phyloP scores from a whole-genome alignment of 2,797 vertebrate species.

The Manis crassicaudata region DNA sequence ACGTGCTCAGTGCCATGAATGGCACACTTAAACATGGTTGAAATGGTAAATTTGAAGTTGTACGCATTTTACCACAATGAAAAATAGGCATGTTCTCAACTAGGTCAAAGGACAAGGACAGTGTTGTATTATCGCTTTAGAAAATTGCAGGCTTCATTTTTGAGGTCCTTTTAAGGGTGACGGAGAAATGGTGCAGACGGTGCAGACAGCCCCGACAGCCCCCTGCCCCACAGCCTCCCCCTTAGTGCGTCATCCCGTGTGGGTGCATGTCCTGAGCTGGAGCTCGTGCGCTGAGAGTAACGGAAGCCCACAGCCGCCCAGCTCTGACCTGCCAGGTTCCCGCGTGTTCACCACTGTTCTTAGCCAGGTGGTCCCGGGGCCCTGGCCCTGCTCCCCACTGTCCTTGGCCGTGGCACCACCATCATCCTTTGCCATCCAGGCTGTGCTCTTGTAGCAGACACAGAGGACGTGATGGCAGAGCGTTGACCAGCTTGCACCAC shows the following conservation, averaged over 20 bases:
- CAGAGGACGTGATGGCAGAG: no score
- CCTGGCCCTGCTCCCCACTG: no score
- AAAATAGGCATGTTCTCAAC: accelerated
- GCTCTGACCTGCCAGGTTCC: no score
- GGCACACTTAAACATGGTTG: accelerated
- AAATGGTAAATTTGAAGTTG: background rate
- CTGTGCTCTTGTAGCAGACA: no score
- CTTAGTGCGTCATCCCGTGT: accelerated
- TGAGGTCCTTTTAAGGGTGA: background rate
- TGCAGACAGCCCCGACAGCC: accelerated
- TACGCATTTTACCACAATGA: accelerated
- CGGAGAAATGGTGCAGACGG: accelerated
- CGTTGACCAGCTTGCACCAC: no score
- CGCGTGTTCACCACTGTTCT: no score
- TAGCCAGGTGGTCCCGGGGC: no score
- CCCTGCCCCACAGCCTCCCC: accelerated
- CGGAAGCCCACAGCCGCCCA: background rate
- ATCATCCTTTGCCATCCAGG: no score
- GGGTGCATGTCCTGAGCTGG: accelerated
- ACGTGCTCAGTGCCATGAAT: accelerated
- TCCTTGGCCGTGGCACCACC: no score
- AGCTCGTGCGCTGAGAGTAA: accelerated
- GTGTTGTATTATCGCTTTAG: accelerated
- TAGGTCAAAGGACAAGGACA: background rate
- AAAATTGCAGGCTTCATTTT: background rate